Conservation (phyloP, 2,888 invertebrate species). For the Andrena hattorfiana region DNA sequence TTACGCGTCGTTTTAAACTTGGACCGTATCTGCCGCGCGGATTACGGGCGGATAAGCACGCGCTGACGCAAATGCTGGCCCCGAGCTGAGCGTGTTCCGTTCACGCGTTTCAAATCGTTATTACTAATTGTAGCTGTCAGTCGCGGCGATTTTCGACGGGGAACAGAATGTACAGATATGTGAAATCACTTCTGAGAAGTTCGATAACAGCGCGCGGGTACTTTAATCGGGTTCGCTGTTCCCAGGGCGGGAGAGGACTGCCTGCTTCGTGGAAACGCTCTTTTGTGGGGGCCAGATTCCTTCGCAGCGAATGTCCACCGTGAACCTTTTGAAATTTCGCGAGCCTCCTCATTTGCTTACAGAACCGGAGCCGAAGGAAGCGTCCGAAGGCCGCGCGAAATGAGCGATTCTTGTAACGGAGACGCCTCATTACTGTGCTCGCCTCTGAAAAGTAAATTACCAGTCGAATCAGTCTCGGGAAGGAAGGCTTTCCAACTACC, state of each 20-base stretch:
- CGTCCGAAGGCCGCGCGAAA: constrained; percentile 7
- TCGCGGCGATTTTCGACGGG: background rate
- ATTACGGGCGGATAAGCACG: constrained; percentile 34
- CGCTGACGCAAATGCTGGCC: constrained; percentile 43
- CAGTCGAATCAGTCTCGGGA: background rate
- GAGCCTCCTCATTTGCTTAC: constrained; percentile 4
- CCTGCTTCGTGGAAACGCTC: background rate
- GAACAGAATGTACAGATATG: background rate
- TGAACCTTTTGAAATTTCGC: constrained; percentile 13
- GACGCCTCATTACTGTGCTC: constrained; percentile 15
- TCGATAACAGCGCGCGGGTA: background rate
- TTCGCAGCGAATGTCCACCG: background rate
- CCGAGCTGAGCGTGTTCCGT: background rate
- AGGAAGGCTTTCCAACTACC: background rate
- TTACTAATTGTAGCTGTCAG: constrained; percentile 2
- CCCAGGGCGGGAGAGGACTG: background rate
- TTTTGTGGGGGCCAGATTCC: background rate
- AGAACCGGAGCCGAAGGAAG: constrained; percentile 22
- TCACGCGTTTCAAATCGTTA: constrained; percentile 17
- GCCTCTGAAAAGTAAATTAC: constrained; percentile 1
- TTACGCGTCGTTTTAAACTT: constrained; percentile 8
- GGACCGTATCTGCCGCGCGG: constrained; percentile 9
- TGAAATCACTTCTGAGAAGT: background rate
- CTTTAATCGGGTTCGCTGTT: constrained; percentile 17
- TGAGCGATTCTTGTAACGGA: constrained; percentile 2